Base-by-base conservation (phyloP, 2,113 vertebrate species). In the Labeo catla region DNA sequence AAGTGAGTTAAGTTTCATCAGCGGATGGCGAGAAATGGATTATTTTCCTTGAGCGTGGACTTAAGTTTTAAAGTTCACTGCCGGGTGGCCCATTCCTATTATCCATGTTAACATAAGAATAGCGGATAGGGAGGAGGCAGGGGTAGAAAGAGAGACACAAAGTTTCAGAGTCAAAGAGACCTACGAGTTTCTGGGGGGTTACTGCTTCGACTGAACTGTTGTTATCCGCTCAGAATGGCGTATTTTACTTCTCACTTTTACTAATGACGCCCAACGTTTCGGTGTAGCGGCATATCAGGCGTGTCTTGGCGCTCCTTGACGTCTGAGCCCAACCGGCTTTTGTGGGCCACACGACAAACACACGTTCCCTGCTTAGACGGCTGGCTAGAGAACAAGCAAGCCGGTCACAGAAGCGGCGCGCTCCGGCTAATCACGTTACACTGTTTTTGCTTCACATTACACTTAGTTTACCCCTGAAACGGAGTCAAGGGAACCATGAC, bases 81-180 rank as follows among this genome's bases (percentile, higher is more conserved):
- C 94, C 92, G 94, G 94, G 94, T 96, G 95, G 94, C 93, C 95
- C 91, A 84, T 91, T 93, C 91, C 89, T 91, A 91, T 93, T 92
- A 93, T 91, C 91, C 91, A 87, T 93, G 94, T 95, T 95, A 95
- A 94, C 95, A 95, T 95, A 94, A 95, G 94, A 95, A 95, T 94
- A 91, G 93, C 92, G 90, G 89, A 81, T 89, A 77, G 89, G 36
- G 49, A 65, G 61, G 89, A 87, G n/a, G 87, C 73, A 12, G 43
- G 39, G 47, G 19, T 80, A 11, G 77, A 84, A 84, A 87, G 86
- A 87, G 89, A 8, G 77, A 83, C 28, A 59, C 9, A 11, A 43
- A 81, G 28, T 10, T 28, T 5, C 23, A 36, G 76, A 57, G 50
- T 1, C 21, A 50, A 12, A 3, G 4, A 19, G 39, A 39, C 39